Evolutionary conservation across 2,113 vertebrate genomes (phyloP).

Genomic region (Notothenia coriiceps): DNA sequence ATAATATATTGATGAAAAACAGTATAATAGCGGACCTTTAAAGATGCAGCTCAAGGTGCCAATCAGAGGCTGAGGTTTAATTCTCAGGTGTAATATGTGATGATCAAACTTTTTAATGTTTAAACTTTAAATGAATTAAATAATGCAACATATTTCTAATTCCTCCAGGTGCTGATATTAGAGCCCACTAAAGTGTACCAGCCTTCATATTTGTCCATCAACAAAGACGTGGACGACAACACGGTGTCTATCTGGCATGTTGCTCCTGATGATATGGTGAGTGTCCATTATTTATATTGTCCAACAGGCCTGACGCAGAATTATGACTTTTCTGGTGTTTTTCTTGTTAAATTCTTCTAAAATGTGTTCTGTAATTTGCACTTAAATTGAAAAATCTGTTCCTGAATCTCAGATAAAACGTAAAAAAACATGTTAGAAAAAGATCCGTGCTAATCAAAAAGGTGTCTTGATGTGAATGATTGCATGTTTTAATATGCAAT

Average conservation of each 20-base stretch:
- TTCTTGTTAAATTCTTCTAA: no score
- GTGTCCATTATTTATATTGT: background rate
- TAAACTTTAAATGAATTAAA: background rate
- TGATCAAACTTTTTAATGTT: background rate
- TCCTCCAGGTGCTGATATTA: slow-evolving; percentile 92
- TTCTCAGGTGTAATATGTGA: background rate
- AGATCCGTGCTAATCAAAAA: background rate
- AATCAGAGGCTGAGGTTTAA: background rate
- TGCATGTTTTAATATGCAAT: no score
- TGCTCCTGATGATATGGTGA: slow-evolving; percentile 94
- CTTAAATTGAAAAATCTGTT: no score
- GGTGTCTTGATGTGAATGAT: background rate
- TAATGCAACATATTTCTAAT: background rate
- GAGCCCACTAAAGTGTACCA: slow-evolving; percentile 99
- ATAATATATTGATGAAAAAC: no score
- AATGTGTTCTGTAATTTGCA: background rate
- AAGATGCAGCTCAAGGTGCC: background rate
- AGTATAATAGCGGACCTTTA: no score
- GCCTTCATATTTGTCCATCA: slow-evolving; percentile 96
- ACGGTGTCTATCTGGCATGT: slow-evolving; percentile 98
- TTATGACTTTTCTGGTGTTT: no score
- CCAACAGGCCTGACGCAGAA: background rate
- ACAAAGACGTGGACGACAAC: slow-evolving; percentile 95
- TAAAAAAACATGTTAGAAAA: background rate
- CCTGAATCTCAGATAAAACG: background rate